Base-by-base conservation (phyloP, 2,113 vertebrate species). In the Andinoacara biseriatus region DNA sequence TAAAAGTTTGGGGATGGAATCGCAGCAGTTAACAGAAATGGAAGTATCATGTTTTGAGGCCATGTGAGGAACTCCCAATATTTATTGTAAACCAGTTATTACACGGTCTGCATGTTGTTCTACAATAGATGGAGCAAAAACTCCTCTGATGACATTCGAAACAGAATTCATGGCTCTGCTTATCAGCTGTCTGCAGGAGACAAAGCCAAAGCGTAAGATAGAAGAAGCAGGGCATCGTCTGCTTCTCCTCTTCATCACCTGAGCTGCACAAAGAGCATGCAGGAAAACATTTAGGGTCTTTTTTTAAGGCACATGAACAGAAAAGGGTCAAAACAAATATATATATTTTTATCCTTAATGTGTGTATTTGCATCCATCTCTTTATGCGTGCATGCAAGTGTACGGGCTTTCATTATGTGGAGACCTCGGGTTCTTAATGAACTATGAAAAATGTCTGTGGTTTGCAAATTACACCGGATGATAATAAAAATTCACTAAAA, bases 341-440 rank as follows among this genome's bases (percentile, higher is more conserved):
- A 15, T 49, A 31, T 8, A 35, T 61, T 46, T 75, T 4, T 72
- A 62, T 62, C 33, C 76, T 58, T 13, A 72, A 6, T 40, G 20
- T 61, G 58, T 38, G 17, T 60, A 7, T 58, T 56, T 18, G 11
- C 40, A 3, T 38, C 24, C 67, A 3, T 29, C 43, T 29, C 15
- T 69, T 10, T 0, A 54, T 33, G 65, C 29, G 43, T 52, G 46
- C 17, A 29, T 78, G 33, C 38, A 67, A 52, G 58, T 40, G 35
- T 43, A 14, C 43, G 56, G 90, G 72, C 60, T 78, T 59, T 86
- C 72, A 57, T 91, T 90, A 91, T 79, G 82, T 81, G 72, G 62
- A 11, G 59, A 89, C 84, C 80, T 76, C 79, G 49, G 78, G 87
- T 90, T 81, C 87, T 84, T 84, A 84, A 88, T 86, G 84, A 90